These are phyloP conservation scores for Euphonia xanthogaster DNA, from an alignment of 2,797 vertebrate species.

Conservation along the genomic window DNA sequence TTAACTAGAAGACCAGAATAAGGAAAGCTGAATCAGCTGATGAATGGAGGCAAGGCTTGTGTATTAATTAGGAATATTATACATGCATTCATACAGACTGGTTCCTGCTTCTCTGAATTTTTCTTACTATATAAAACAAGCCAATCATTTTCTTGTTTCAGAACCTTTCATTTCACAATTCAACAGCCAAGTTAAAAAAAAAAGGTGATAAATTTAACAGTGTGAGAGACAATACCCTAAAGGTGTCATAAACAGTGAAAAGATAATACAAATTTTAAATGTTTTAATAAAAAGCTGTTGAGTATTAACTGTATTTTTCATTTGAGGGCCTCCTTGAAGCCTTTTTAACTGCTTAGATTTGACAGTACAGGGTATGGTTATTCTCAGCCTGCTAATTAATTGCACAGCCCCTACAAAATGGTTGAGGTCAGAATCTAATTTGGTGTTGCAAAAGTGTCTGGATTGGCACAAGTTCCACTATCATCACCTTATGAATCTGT, in stretches of 20 bases:
- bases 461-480: not conserved
- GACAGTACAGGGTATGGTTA: not conserved
- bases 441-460: not conserved
- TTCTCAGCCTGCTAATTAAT: not conserved
- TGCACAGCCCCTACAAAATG: not conserved
- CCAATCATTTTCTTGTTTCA: not conserved
- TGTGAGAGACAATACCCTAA: not conserved
- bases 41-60: not conserved
- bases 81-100: not conserved
- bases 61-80: not conserved
- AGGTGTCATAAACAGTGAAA: not conserved
- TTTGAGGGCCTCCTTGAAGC: not conserved
- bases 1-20: not conserved
- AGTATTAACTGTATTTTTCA: not conserved
- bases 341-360: not conserved
- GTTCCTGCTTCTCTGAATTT: not conserved
- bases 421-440: not conserved
- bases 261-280: not conserved
- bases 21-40: not conserved
- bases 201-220: not conserved
- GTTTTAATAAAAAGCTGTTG: slow-evolving; percentile 17
- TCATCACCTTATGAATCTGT: not conserved
- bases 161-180: not conserved
- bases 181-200: not conserved
- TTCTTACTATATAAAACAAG: not conserved